phyloP scores from a whole-genome alignment of 2,797 vertebrate species.

The Chromis chromis region DNA sequence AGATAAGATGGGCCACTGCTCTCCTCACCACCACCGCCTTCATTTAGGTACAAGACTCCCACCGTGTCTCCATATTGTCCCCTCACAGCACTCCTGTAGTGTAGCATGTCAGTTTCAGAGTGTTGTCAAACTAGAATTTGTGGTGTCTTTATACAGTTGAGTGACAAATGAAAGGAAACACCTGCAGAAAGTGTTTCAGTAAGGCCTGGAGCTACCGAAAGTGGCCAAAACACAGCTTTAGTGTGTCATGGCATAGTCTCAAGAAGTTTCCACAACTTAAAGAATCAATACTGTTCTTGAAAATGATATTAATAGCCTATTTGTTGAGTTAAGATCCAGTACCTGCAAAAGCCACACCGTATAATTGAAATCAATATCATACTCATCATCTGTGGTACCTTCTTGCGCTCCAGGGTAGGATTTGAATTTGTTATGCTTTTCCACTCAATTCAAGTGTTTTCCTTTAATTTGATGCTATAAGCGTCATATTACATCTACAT shows the following conservation, averaged over 20 bases:
- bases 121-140: conserved; percentile 18
- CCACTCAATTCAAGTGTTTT: background rate
- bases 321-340: background rate
- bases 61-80: background rate
- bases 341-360: background rate
- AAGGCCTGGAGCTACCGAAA: background rate
- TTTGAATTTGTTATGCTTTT: background rate
- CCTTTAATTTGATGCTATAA: background rate
- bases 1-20: conserved; percentile 44
- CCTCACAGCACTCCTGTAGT: background rate
- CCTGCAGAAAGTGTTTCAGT: accelerated
- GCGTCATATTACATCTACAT: background rate
- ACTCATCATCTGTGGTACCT: background rate
- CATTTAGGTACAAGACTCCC: background rate
- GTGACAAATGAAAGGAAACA: conserved; percentile 2
- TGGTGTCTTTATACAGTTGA: conserved; percentile 12
- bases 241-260: background rate
- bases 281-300: background rate
- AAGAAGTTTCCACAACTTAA: conserved; percentile 4
- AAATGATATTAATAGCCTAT: background rate
- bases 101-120: background rate
- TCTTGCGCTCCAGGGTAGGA: background rate
- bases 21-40: conserved; percentile 14
- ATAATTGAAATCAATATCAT: background rate
- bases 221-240: background rate